Evolutionary conservation across 92 coral and sea anemone genomes (phyloP), one percentile per base, ranked within the genome.

Genomic region (Ricordea florida): DNA sequence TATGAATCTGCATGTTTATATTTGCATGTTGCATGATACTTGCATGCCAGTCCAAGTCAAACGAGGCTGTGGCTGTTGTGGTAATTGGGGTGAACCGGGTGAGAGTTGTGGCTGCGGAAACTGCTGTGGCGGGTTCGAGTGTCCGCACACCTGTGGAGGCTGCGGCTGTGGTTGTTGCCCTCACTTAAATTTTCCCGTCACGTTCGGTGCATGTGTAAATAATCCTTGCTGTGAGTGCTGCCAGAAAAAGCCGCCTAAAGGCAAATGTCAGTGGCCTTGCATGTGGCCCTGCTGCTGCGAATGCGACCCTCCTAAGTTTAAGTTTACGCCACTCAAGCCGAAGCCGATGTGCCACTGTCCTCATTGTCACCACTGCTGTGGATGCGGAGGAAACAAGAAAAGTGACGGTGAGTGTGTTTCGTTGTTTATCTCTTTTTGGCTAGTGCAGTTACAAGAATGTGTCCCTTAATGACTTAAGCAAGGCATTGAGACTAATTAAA

Each of bases 241-340:
- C 49, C 64, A 83, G 51, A 86, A 89, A 90, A 89, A 89, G 55
- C 91, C 94, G 4, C 94, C 91, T 17, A 69, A 81, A 44, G 94
- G 94, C 66, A 89, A 85, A 65, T 89, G 94, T 40, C 87, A 89
- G 83, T 89, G 94, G 94, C 94, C 94, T 42, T 89, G 94, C 85
- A 87, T 87, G 93, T 89, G 94, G 94, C 94, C 94, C 31, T 89
- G 94, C 57, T 89, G 94, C 66, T 89, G 94, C 62, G 82, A 87
- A 51, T 89, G 93, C 29, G 86, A 88, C 13, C 93, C 93, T 4
- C 93, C 93, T 5, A 88, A 88, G 87, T 88, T 88, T 51, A 71
- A 85, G 60, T 85, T 88, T 60, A 42, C 71, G 35, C 89, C 89
- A 6, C 52, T 84, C 23, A 88, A 91, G 62, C 90, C 97, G 68